Base-by-base conservation (phyloP, 1,140 invertebrate genomes). In the Cotesia chilonis region DNA sequence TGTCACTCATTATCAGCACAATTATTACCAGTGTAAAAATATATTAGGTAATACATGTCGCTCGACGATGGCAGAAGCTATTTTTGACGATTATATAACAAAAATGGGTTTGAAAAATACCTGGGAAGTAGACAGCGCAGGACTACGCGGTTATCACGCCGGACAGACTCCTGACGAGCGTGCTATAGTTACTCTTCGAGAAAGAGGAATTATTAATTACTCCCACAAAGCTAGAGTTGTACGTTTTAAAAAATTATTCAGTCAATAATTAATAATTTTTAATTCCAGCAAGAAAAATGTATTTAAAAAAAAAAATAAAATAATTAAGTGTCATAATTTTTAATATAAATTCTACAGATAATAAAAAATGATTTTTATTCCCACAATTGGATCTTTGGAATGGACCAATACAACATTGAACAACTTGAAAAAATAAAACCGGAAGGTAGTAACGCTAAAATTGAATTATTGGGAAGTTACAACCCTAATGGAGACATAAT, bases 61-160 rank as follows among this genome's bases (percentile, higher is more conserved):
- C n/a, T 98, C 96, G 9, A 95, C 96, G 5, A 97, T 97, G 74
- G 96, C 96, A 17, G 96, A 97, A 85, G 95, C 94, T 7, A 94
- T 98, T 0, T 97, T 98, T 87, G 83, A 89, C 36, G 89, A 96
- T 74, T 82, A 90, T 7, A 86, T 94, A 5, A 89, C 90, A 77
- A 89, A 94, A 78, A 84, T 87, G 71, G 89, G 89, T 54, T 77
- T 91, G 4, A 76, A 84, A 1, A 85, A 91, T 75, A 78, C 91
- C 76, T 97, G 95, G 96, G 87, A 91, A 74, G 92, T 95, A 3
- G 95, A 98, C 80, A 97, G 95, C 88, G 95, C 95, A 1, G 97
- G 92, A 9, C 90, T 96, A 41, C 93, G 92, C 4, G 85, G 87
- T 41, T 98, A 94, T 91, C 95, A 98, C 85, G 89, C 92, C 47